Conservation (phyloP, 2,797 vertebrate genomes). For the Lophotriccus pileatus region DNA sequence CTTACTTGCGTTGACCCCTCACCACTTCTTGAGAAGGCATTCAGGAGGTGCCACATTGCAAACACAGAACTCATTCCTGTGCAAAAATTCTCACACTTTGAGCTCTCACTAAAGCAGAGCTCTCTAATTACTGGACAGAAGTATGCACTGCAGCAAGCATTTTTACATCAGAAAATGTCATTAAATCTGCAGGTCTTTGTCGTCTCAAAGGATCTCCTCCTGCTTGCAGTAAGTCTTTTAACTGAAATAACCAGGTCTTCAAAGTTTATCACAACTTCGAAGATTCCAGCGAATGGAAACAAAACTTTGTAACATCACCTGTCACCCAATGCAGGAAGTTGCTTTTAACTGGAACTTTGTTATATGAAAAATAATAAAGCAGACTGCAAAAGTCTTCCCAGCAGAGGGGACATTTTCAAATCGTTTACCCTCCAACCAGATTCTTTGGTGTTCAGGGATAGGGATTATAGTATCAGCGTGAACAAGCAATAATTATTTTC, state of each 20-base stretch:
- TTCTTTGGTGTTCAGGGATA: slow-evolving; percentile 1
- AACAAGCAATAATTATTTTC: not conserved
- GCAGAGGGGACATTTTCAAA: not conserved
- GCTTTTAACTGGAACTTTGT: not conserved
- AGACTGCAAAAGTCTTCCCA: not conserved
- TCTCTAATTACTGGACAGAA: not conserved
- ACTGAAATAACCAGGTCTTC: not conserved
- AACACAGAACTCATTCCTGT: not conserved
- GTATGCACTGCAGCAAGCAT: not conserved
- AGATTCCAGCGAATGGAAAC: not conserved
- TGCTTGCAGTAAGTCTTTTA: not conserved
- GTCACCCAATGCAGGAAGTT: not conserved
- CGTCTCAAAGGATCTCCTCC: not conserved
- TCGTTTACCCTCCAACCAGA: not conserved
- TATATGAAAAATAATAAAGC: not conserved
- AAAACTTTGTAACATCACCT: not conserved
- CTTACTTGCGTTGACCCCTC: slow-evolving; percentile 24
- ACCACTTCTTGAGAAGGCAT: not conserved
- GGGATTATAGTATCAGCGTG: not conserved
- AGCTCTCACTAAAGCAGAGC: not conserved
- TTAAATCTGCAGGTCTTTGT: not conserved
- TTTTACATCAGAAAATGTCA: not conserved
- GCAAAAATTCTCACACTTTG: not conserved
- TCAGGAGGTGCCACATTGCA: not conserved
- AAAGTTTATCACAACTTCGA: not conserved